Evolutionary conservation across 1,140 invertebrate genomes (phyloP), one percentile per base, ranked within the genome.

Genomic region (Oreohelix idahoensis): DNA sequence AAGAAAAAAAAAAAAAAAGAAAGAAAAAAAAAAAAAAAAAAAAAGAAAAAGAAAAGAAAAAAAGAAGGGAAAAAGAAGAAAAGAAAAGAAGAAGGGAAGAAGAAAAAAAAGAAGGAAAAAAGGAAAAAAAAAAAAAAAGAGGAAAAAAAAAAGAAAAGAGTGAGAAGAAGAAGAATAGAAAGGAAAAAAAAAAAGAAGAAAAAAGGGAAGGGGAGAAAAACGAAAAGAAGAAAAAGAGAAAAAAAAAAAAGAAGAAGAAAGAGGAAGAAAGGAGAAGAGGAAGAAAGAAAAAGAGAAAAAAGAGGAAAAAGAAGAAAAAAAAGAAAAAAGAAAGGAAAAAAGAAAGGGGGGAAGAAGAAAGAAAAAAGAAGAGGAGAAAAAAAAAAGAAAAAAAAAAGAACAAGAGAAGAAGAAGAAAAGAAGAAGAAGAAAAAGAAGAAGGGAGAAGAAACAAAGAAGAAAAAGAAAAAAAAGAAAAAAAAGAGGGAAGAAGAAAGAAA

Each of bases 271-370:
- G 15, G n/a, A 76, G 74, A 38, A 45, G 15, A 35, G 13, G 42
- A 76, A 26, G 35, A 45, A 76, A n/a, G 10, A 26, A 76, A 76
- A 45, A 15, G n/a, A 39, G 29, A 20, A 76, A 45, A 45, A 49
- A 35, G 74, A 42, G n/a, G 39, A 76, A 76, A n/a, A 76, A 76
- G n/a, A n/a, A 26, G 42, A 76, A n/a, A 45, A 49, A 26, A 76
- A 76, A n/a, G n/a, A 39, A 13, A 76, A 32, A 45, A 5, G 17
- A 2, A 76, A 39, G 20, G 17, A 76, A 45, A 76, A 26, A 11
- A 45, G n/a, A 23, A 71, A 17, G n/a, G 29, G n/a, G n/a, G n/a
- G n/a, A 39, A 23, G 4, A 35, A 71, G 15, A 35, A 26, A 71
- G 32, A 35, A 71, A n/a, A 26, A 35, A 71, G 38, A 39, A n/a